Percentiles rank a stretch among this genome's conserved stretches.
Evolutionary conservation across 2,888 invertebrate species (phyloP).

Genomic region (Drosophila mettleri): DNA sequence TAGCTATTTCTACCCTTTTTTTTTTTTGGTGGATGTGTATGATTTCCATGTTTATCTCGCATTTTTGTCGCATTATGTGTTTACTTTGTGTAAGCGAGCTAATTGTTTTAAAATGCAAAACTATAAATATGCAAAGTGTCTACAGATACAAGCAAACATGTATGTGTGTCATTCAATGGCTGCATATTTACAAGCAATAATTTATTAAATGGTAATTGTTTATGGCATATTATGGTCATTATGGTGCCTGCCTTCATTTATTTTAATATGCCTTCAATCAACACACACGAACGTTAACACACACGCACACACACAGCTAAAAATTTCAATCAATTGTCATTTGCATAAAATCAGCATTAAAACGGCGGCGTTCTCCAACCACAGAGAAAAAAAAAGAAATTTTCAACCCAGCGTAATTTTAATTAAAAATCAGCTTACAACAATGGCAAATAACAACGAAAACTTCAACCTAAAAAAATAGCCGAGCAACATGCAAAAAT

Average conservation of each 20-base stretch:
- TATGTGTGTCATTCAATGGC: slow-evolving; percentile 24
- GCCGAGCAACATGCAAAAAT: slow-evolving; percentile 41
- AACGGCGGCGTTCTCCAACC: slow-evolving; percentile 38
- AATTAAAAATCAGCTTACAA: slow-evolving; percentile 63
- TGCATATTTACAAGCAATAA: slow-evolving; percentile 52
- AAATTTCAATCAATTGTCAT: slow-evolving; percentile 73
- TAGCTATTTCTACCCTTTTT: neutral
- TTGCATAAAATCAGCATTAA: slow-evolving; percentile 73
- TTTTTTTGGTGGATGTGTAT: neutral
- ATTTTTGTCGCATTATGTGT: slow-evolving; percentile 18
- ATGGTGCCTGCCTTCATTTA: slow-evolving; percentile 57
- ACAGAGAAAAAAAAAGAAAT: neutral
- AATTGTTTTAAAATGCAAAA: slow-evolving; percentile 53
- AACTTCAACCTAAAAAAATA: slow-evolving; percentile 14
- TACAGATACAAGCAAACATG: slow-evolving; percentile 7
- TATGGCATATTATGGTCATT: slow-evolving; percentile 65
- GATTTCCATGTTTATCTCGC: slow-evolving; percentile 16
- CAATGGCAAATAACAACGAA: slow-evolving; percentile 21
- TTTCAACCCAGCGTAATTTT: slow-evolving; percentile 47
- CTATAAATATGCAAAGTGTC: slow-evolving; percentile 44
- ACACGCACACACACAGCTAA: slow-evolving; percentile 15
- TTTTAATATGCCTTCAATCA: slow-evolving; percentile 65
- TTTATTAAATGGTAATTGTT: slow-evolving; percentile 69
- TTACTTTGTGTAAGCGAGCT: slow-evolving; percentile 44
- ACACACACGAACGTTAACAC: slow-evolving; percentile 24